These are phyloP conservation scores for Rhinichthys osculus DNA, from an alignment of 2,797 vertebrate species.

Conservation along the genomic window DNA sequence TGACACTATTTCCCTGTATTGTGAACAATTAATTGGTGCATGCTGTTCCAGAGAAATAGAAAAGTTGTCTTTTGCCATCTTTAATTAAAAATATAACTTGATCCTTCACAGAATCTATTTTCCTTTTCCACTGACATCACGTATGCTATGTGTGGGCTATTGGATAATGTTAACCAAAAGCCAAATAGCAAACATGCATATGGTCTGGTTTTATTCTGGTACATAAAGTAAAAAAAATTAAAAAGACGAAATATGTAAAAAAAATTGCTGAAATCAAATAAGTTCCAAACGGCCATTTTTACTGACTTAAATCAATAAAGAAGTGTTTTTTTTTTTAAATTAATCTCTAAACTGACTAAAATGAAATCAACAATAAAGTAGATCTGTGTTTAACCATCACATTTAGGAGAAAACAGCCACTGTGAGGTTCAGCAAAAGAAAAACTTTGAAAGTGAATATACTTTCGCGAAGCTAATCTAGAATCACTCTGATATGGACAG, in stretches of 20 bases:
- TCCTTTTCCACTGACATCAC: background rate
- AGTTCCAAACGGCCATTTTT: background rate
- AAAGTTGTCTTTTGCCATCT: background rate
- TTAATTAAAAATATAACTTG: background rate
- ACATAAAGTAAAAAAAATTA: background rate
- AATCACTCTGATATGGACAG: conserved; percentile 1
- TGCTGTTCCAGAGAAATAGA: background rate
- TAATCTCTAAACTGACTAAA: background rate
- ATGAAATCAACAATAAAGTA: background rate
- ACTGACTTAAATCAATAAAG: background rate
- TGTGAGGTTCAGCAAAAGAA: background rate
- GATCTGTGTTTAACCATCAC: background rate
- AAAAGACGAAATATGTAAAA: background rate
- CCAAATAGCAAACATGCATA: background rate
- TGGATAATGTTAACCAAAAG: background rate
- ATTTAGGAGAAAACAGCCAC: background rate
- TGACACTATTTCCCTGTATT: background rate
- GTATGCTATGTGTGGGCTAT: background rate
- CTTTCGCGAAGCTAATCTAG: background rate
- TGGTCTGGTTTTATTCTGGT: background rate
- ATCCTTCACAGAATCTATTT: background rate
- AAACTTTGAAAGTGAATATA: background rate
- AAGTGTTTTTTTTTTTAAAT: too few species aligned
- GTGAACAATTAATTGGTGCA: background rate
- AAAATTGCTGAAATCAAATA: background rate